These are phyloP conservation scores for Rhynchomys soricoides DNA, from an alignment of 2,113 vertebrate genomes.

Conservation along the genomic window DNA sequence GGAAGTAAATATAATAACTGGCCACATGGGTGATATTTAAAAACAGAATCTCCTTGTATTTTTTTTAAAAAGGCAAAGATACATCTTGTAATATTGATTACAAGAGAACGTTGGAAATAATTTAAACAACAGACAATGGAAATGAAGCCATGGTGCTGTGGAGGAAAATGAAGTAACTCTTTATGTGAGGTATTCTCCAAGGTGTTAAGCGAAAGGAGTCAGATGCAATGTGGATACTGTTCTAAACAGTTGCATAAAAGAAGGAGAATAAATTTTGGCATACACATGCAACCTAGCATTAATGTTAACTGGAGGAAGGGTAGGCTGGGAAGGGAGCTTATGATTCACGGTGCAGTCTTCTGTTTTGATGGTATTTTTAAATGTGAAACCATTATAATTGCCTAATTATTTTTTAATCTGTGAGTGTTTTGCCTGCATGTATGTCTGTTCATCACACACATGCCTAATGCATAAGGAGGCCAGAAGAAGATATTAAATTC, in stretches of 20 bases:
- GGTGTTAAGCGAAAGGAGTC: neutral
- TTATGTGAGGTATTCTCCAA: neutral
- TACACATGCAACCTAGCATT: neutral
- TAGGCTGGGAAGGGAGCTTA: neutral
- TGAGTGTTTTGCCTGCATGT: neutral
- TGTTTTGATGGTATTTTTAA: neutral
- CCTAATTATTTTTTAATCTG: neutral
- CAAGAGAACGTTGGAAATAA: neutral
- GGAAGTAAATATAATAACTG: conserved; percentile 57
- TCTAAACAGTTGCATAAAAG: neutral
- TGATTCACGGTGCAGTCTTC: neutral
- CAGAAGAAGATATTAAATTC: neutral
- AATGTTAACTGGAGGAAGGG: neutral
- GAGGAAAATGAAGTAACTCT: neutral
- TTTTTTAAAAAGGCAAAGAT: neutral
- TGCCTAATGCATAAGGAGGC: neutral
- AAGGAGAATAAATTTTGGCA: neutral
- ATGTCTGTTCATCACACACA: neutral
- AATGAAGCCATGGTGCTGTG: neutral
- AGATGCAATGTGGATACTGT: neutral
- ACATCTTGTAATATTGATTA: neutral
- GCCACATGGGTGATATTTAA: conserved; percentile 1
- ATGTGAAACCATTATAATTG: neutral
- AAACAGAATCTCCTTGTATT: conserved; percentile 51
- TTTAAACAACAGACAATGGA: neutral